Evolutionary conservation across 2,113 vertebrate species (phyloP), one percentile per base, ranked within the genome.

Genomic region (Calypte anna): DNA sequence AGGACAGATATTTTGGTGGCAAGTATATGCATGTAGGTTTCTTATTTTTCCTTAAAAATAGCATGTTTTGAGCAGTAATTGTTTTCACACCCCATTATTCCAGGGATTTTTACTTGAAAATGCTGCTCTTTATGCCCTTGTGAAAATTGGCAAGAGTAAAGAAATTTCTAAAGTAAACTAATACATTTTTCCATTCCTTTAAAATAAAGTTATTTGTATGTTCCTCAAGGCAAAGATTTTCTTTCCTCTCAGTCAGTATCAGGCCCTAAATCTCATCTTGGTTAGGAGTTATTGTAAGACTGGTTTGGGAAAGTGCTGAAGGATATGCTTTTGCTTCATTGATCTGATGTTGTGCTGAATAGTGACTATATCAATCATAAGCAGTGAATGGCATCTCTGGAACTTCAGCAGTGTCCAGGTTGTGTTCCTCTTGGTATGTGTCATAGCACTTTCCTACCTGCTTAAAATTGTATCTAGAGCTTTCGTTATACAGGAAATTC

Each of bases 1-100:
- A 93, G 77, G 63, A 93, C 85, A 90, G 57, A 51, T 94, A 63
- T 94, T 90, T 88, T 82, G 80, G 48, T 74, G 11, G 30, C 63
- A 86, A 28, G 6, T 55, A 24, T 51, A 54, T 78, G 44, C 61
- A 75, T 91, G 36, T 75, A 67, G 67, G 78, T 86, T 77, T 58
- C 63, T 82, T 18, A 3, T 87, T 94, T 87, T 40, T 79, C 40
- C 43, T 80, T 82, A 86, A 87, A 82, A 95, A 74, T 82, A 79
- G n/a, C 55, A 36, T 25, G 23, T 40, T 94, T 92, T 59, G 27
- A 77, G 75, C 33, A 63, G 12, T 55, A 86, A 50, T 64, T 83
- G 22, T 84, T 95, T 90, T 94, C 22, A 59, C 28, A 80, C 38
- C 3, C 59, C 9, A n/a, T 50, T 62, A 40, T 43, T 86, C 66